Evolutionary conservation across 35 echinoderm and acorn worm genomes (phyloP).

Genomic region (Ptychodera flava): DNA sequence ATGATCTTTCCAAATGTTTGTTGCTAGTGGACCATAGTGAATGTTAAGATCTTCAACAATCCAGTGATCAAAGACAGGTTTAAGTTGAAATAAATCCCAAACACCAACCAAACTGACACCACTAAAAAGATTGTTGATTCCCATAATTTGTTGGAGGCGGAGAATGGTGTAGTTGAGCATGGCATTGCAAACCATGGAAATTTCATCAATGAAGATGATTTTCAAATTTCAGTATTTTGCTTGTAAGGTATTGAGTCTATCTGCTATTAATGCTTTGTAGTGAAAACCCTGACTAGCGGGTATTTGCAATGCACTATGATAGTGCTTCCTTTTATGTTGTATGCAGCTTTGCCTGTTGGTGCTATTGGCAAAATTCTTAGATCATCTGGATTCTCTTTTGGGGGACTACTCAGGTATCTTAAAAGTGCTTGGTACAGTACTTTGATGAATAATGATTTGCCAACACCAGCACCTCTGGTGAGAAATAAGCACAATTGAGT

Average conservation of each 20-base stretch:
- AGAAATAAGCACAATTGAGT: conserved; percentile 3
- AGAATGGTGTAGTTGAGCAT: conserved; percentile 20
- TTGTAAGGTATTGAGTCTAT: too few species aligned
- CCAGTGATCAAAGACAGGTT: too few species aligned
- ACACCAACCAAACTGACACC: too few species aligned
- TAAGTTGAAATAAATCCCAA: too few species aligned
- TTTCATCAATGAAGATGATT: too few species aligned
- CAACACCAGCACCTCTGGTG: conserved; percentile 23
- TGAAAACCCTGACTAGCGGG: conserved; percentile 10
- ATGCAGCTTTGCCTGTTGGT: too few species aligned
- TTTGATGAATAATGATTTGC: conserved; percentile 2
- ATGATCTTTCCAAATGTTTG: too few species aligned
- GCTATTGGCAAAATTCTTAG: conserved; percentile 1
- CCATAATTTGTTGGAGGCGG: conserved; percentile 18
- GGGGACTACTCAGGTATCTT: neutral
- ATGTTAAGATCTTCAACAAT: too few species aligned
- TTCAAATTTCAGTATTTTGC: too few species aligned
- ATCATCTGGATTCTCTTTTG: neutral
- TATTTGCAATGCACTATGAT: conserved; percentile 18
- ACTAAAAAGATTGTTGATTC: too few species aligned
- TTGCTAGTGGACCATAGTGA: too few species aligned
- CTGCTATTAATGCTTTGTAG: conserved; percentile 3
- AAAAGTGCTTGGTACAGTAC: conserved; percentile 17
- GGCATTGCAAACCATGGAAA: conserved; percentile 6
- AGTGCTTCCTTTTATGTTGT: too few species aligned